Percentiles rank a stretch among this genome's conserved stretches.
These are phyloP conservation scores for Sapajus apella DNA, from an alignment of 2,113 vertebrate species.

Conservation along the genomic window DNA sequence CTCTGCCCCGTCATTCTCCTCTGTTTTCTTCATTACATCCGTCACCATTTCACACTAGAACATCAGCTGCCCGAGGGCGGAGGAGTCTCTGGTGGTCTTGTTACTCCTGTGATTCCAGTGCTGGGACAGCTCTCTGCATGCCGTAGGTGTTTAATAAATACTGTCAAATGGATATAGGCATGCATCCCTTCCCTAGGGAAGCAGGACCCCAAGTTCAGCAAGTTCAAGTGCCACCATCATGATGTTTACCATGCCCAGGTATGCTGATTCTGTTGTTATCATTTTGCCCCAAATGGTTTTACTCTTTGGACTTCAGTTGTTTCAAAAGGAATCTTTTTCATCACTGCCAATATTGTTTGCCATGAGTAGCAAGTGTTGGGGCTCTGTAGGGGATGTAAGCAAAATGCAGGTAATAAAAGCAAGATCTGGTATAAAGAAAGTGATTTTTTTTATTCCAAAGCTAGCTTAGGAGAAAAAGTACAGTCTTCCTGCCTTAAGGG, in stretches of 20 bases:
- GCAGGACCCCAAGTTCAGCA: not conserved
- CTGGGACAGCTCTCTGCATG: not conserved
- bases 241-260: not conserved
- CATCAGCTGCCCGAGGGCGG: too few species aligned
- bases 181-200: not conserved
- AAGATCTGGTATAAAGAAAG: too few species aligned
- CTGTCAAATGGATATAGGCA: not conserved
- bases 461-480: too few species aligned
- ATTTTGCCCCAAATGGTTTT: not conserved
- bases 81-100: not conserved
- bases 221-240: fast-evolving
- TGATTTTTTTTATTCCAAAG: too few species aligned
- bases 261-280: not conserved
- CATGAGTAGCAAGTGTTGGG: not conserved
- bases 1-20: too few species aligned
- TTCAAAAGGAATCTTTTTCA: not conserved
- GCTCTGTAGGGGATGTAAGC: too few species aligned
- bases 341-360: not conserved
- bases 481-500: too few species aligned
- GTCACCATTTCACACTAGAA: not conserved
- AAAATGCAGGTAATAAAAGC: too few species aligned
- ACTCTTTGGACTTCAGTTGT: not conserved
- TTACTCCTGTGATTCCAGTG: not conserved
- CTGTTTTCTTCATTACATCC: too few species aligned
- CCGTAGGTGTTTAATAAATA: not conserved